Conservation (phyloP, 2,113 vertebrate species). For the Gymnarchus niloticus region DNA sequence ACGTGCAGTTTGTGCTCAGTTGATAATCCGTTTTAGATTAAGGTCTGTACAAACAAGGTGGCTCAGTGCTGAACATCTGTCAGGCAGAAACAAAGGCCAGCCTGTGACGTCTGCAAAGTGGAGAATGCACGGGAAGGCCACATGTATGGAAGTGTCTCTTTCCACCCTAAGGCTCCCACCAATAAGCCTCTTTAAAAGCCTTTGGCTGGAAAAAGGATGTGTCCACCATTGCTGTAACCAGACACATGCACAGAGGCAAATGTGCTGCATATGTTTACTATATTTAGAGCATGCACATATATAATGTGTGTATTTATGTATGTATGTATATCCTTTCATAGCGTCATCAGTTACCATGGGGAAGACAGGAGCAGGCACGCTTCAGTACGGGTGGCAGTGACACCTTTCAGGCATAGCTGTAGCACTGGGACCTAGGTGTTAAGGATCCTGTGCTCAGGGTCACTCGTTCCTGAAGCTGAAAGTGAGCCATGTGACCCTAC, state of each 20-base stretch:
- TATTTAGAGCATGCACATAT: conserved; percentile 35
- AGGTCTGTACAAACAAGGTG: neutral
- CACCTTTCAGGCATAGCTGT: neutral
- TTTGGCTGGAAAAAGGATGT: conserved; percentile 32
- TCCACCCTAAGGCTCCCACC: neutral
- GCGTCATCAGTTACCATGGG: conserved; percentile 19
- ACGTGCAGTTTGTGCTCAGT: neutral
- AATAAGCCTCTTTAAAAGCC: conserved; percentile 17
- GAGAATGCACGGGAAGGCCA: neutral
- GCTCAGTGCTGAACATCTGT: neutral
- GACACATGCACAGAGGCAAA: neutral
- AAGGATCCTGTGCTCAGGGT: neutral
- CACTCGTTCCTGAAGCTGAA: neutral
- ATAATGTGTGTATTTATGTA: conserved; percentile 40
- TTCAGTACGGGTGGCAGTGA: conserved; percentile 25
- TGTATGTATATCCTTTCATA: conserved; percentile 26
- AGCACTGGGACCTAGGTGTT: neutral
- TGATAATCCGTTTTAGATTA: neutral
- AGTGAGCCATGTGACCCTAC: neutral
- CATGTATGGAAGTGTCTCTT: neutral
- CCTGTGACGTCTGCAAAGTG: neutral
- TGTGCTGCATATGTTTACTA: conserved; percentile 18
- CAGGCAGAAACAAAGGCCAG: neutral
- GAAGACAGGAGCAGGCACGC: neutral
- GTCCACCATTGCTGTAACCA: conserved; percentile 23